These are phyloP conservation scores for Calyptommatus sinebrachiatus DNA, from an alignment of 2,113 vertebrate species.

Conservation along the genomic window DNA sequence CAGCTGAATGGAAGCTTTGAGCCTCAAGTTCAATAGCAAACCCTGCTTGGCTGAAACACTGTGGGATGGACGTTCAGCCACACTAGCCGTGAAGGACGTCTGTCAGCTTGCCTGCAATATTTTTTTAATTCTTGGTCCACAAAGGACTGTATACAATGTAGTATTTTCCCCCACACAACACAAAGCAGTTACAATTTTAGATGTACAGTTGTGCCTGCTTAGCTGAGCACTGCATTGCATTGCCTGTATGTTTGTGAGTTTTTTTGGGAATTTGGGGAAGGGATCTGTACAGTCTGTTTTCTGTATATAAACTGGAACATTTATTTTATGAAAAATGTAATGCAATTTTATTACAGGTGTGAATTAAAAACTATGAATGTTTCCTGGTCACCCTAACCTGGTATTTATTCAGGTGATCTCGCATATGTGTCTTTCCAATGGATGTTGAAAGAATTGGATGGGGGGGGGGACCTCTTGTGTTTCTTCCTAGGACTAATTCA, in stretches of 20 bases:
- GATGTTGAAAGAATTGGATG: neutral
- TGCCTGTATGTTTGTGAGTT: constrained; percentile 93
- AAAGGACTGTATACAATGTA: constrained; percentile 87
- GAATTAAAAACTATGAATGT: constrained; percentile 95
- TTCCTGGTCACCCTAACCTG: constrained; percentile 70
- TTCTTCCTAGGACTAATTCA: neutral
- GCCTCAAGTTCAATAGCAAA: constrained; percentile 93
- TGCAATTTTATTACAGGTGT: constrained; percentile 99
- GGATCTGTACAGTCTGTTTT: constrained; percentile 99
- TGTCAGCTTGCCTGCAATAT: constrained; percentile 90
- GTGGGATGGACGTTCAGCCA: constrained; percentile 78
- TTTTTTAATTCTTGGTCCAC: constrained; percentile 88
- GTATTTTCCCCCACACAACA: constrained; percentile 76
- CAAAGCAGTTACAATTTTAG: constrained; percentile 91
- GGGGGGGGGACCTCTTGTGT: neutral
- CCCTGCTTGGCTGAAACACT: constrained; percentile 65
- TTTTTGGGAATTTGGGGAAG: constrained; percentile 83
- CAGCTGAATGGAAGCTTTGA: constrained; percentile 98
- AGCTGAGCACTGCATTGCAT: constrained; percentile 93
- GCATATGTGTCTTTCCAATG: neutral
- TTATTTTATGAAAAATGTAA: constrained; percentile 99
- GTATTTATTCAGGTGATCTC: constrained; percentile 44
- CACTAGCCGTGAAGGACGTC: constrained; percentile 76
- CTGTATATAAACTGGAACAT: constrained; percentile 99
- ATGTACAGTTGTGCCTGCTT: constrained; percentile 94